Base-by-base conservation (phyloP, 2,888 invertebrate genomes). In the Drosophila antonietae region DNA sequence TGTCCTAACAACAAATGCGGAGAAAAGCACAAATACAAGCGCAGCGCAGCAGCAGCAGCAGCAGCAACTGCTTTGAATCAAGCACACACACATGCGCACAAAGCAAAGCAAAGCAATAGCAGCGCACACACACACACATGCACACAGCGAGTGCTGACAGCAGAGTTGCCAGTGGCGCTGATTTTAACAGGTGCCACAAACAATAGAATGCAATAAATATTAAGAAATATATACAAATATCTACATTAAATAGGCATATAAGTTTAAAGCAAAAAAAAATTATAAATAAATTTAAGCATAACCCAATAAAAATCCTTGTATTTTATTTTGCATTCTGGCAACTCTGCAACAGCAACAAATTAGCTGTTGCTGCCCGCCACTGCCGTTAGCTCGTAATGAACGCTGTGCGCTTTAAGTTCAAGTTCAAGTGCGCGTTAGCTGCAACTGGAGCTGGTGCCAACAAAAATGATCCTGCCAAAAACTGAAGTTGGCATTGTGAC, bases 351-450 rank as follows among this genome's bases (percentile, higher is more conserved):
- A 60, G 41, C 33, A 66, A 49, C 37, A 59, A 61, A 76, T 76
- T 74, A 62, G 65, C 62, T 57, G 62, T 43, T 52, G 47, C 58
- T 56, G 58, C 46, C 46, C 51, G 39, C 35, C 68, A 18, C n/a
- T 41, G 65, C 55, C 52, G 23, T 31, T 51, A 35, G 20, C 15
- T 33, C 35, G 43, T 39, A 6, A 65, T 46, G 43, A 23, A 15
- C 39, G 59, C 20, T 9, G 18, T 4, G 28, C 44, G 52, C 55
- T 52, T 63, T 55, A 82, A 83, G 82, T 88, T 89, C 90, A 91
- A 90, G 90, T 90, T 90, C 90, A 90, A 89, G 84, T 76, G 76
- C 84, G 75, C 44, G 39, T 60, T 43, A 9, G 58, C 68, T 47
- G 28, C 58, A 57, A 60, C 69, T 52, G 64, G 64, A 43, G 49